Evolutionary conservation across 2,113 vertebrate species (phyloP).

Genomic region (Peromyscus californicus): DNA sequence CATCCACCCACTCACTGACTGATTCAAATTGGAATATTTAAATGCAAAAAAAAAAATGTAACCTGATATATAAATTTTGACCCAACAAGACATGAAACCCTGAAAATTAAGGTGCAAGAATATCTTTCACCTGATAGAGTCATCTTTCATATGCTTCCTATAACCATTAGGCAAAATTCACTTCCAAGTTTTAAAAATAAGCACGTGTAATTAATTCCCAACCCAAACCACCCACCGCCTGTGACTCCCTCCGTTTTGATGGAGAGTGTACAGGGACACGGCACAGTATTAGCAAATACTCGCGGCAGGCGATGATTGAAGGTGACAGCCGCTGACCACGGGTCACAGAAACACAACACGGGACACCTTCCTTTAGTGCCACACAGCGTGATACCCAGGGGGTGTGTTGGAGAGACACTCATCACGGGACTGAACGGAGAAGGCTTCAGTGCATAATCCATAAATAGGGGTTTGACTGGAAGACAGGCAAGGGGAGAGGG

Average conservation of each 20-base stretch:
- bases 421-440: neutral
- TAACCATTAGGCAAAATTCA: constrained; percentile 46
- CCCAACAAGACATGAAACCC: neutral
- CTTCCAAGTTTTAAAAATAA: constrained; percentile 21
- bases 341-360: neutral
- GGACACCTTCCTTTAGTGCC: neutral
- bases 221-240: neutral
- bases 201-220: constrained; percentile 12
- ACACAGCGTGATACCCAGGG: neutral
- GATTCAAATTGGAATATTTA: constrained; percentile 27
- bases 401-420: neutral
- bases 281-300: neutral
- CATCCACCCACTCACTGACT: no score
- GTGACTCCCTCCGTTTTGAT: neutral
- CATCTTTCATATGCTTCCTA: neutral
- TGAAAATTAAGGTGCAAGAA: neutral
- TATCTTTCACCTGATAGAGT: neutral
- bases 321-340: neutral
- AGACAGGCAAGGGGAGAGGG: neutral
- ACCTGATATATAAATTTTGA: constrained; percentile 3
- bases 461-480: neutral
- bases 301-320: neutral
- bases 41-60: constrained; percentile 25
- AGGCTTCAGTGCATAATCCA: neutral
- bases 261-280: neutral